Conservation (phyloP, 2,797 vertebrate genomes). For the Lepilemur septentrionalis region DNA sequence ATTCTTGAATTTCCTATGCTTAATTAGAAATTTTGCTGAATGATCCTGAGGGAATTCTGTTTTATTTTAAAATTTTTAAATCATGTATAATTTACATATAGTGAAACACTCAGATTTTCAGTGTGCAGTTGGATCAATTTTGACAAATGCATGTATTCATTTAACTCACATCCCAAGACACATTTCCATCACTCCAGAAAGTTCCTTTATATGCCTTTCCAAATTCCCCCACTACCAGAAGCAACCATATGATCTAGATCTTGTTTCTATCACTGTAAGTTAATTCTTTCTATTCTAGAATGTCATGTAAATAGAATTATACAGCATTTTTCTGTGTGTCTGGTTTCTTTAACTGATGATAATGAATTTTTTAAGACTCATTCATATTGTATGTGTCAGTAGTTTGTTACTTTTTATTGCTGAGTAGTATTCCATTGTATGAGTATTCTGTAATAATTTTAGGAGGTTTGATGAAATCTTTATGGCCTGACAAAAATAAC, state of each 20-base stretch:
- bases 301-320: neutral
- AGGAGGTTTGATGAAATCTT: neutral
- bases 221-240: neutral
- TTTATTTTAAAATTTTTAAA: neutral
- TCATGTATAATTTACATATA: neutral
- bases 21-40: neutral
- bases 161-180: neutral
- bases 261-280: slow-evolving; percentile 14
- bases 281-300: neutral
- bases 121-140: neutral
- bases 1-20: neutral
- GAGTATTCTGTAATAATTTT: neutral
- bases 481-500: neutral
- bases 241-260: neutral
- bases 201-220: neutral
- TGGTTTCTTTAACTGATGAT: neutral
- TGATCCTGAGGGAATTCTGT: neutral
- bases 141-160: neutral
- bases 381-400: neutral
- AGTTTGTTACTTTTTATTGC: neutral
- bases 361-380: neutral
- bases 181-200: neutral
- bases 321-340: neutral
- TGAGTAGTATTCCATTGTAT: neutral
- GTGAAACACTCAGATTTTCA: neutral